phyloP scores from a whole-genome alignment of 2,888 invertebrate genomes.

The Mythimna lalbum region DNA sequence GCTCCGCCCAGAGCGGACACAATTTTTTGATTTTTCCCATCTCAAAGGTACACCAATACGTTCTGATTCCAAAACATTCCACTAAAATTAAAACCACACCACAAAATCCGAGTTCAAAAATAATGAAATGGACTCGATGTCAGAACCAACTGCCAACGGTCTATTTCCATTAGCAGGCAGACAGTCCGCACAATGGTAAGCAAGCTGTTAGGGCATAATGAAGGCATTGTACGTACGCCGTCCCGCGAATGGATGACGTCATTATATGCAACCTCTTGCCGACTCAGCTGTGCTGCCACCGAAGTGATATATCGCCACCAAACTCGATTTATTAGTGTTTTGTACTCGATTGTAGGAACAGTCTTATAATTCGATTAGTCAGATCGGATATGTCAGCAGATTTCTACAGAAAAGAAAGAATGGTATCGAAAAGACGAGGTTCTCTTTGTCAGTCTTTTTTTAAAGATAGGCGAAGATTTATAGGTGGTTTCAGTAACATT shows the following conservation, averaged over 20 bases:
- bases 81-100: conserved; percentile 29
- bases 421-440: conserved; percentile 1
- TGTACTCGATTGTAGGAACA: conserved; percentile 71
- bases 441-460: conserved; percentile 2
- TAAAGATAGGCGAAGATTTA: conserved; percentile 36
- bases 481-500: conserved; percentile 4
- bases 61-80: background rate
- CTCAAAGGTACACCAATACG: background rate
- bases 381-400: conserved; percentile 39
- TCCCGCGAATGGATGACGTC: conserved; percentile 78
- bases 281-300: conserved; percentile 76
- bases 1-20: too few species aligned
- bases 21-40: too few species aligned
- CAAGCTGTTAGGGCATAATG: conserved; percentile 85
- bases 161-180: conserved; percentile 80
- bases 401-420: conserved; percentile 9
- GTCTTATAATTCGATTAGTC: conserved; percentile 68
- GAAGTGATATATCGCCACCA: conserved; percentile 77
- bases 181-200: conserved; percentile 82
- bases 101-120: conserved; percentile 39
- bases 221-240: conserved; percentile 82
- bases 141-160: conserved; percentile 65
- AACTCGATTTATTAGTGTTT: conserved; percentile 81
- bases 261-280: conserved; percentile 82
- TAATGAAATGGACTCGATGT: conserved; percentile 55